Base-by-base conservation (phyloP, 2,888 invertebrate species). In the Copidosoma aretas region DNA sequence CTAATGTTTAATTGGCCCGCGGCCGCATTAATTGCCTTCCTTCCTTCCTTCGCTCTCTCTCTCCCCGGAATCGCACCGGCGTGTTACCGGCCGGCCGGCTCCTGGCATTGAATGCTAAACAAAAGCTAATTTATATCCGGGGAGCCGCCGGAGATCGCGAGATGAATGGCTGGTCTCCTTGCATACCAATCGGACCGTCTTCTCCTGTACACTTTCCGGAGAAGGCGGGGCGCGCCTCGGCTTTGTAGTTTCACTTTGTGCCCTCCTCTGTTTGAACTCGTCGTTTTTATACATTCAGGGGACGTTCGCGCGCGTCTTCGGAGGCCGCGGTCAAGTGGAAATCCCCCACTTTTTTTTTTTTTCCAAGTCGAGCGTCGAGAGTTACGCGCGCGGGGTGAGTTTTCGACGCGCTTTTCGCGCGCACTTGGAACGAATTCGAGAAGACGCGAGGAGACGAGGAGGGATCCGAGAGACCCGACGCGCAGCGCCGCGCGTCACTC, bases 121-220 rank as follows among this genome's bases (percentile, higher is more conserved):
- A 83, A 83, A 83, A 83, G 83, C 81, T 83, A 83, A 83, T 83
- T 83, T 83, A 83, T 83, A 83, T 82, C 82, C 80, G 78, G 78
- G 76, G 77, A 77, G 80, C 41, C 78, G 76, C 79, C 76, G 77
- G 81, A 83, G 82, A 82, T 82, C 83, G 81, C 77, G 80, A 83
- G 82, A 83, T 83, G 83, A 83, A 83, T 83, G 80, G 82, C 78
- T 77, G 71, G 76, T 76, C 80, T 78, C 76, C 80, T 81, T 82
- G 82, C 82, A 83, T 83, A 83, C 82, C 80, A 82, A 83, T 76
- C 79, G 72, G n/a, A 57, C 67, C 17, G 43, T 68, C 71, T 60
- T 61, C 21, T 19, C 21, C 21, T 25, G 52, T 25, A 22, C 22
- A 22, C 15, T n/a, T n/a, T n/a, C n/a, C n/a, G n/a, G n/a, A n/a